Base-by-base conservation (phyloP, 1,140 invertebrate genomes). In the Drosophila orena region DNA sequence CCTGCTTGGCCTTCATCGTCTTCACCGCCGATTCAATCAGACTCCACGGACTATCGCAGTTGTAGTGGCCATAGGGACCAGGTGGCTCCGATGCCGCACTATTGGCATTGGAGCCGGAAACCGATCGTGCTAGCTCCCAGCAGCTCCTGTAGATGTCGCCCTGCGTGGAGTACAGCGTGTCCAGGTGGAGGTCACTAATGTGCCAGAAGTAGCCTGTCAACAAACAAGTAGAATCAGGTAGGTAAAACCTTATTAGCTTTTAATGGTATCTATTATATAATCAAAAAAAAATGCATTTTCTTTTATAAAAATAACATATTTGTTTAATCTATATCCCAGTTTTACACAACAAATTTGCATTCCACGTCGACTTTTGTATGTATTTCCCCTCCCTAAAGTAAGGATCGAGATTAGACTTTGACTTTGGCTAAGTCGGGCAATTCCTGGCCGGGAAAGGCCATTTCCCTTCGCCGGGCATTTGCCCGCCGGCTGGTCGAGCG, bases 161-260 rank as follows among this genome's bases (percentile, higher is more conserved):
- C 64, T 95, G 93, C 30, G 94, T 93, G 68, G 95, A 96, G 91
- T 97, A 98, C 44, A 95, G 94, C 7, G 95, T 95, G 90, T 98
- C 97, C 93, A 97, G 97, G 92, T 98, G 97, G 73, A 98, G 95
- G 92, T 98, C 97, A 47, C 96, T 97, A 75, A 98, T 96, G 92
- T 98, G 97, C 97, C 97, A 98, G 93, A 98, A 98, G 92, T 96
- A 96, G 75, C 97, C 97, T 97, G 94, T 15, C 8, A 10, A 10
- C 30, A 30, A 30, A 3, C 30, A 30, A 30, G 30, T 10, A 10
- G 8, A 10, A 30, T 30, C 24, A 24, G 4, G 22, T 4, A 24
- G 22, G 22, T 3, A 24, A 22, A 24, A 24, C 3, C 22, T 24
- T 24, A 4, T 24, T 4, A 24, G 24, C 17, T 17, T 17, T 17